phyloP scores from a whole-genome alignment of 1,140 invertebrate genomes.

The Agrypnia vestita region DNA sequence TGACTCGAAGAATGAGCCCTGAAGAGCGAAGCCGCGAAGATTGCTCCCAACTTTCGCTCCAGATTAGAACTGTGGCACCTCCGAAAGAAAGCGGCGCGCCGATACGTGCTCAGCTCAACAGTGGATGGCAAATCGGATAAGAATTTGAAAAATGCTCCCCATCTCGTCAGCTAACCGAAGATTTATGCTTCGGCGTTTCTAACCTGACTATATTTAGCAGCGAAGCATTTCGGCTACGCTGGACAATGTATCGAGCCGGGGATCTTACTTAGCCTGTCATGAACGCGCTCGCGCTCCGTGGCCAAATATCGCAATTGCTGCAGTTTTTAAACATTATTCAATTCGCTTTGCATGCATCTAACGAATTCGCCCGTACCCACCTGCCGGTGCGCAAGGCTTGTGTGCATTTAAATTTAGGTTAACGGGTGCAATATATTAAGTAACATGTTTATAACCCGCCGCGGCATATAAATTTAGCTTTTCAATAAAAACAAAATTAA shows the following conservation, averaged over 20 bases:
- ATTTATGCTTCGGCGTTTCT: conserved; percentile 55
- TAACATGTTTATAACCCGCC: conserved; percentile 19
- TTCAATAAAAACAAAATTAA: conserved; percentile 21
- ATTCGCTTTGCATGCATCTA: no score
- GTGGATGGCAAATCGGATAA: conserved; percentile 59
- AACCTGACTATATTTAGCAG: conserved; percentile 39
- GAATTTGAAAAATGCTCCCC: conserved; percentile 61
- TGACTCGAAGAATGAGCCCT: not conserved
- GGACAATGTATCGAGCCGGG: conserved; percentile 1
- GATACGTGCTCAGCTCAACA: conserved; percentile 50
- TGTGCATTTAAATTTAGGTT: conserved; percentile 28
- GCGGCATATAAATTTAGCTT: conserved; percentile 18
- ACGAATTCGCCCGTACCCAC: no score
- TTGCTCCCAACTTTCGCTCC: conserved; percentile 19
- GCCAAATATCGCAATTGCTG: no score
- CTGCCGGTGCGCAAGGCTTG: not conserved
- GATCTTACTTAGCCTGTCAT: conserved; percentile 13
- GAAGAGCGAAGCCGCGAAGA: not conserved
- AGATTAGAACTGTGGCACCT: conserved; percentile 32
- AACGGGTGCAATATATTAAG: not conserved
- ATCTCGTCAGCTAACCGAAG: conserved; percentile 57
- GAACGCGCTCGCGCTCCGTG: no score
- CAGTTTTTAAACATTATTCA: no score
- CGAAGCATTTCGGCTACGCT: conserved; percentile 42
- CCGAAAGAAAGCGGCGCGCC: conserved; percentile 35